Evolutionary conservation across 2,797 vertebrate genomes (phyloP), one percentile per base, ranked within the genome.

Genomic region (Manis pentadactyla): DNA sequence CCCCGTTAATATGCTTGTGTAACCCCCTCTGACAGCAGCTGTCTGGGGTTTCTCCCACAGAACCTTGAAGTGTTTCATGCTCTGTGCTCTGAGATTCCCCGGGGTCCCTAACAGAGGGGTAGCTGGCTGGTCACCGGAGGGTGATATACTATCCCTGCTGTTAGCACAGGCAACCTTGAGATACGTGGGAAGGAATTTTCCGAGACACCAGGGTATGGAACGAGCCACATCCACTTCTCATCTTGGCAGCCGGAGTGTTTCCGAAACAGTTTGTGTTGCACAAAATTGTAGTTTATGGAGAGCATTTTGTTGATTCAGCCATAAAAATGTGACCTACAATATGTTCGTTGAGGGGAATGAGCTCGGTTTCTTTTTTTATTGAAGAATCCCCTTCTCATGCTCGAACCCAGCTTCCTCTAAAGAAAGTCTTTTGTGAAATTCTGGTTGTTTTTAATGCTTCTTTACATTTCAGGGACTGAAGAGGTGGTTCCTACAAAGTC

Each of bases 121-220:
- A 31, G 96, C 97, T 71, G 83, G 73, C 83, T 95, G 17, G 29
- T 97, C 78, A 39, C 94, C 0, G 27, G 95, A 83, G 97, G 78
- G 94, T 55, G 73, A 84, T 85, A 39, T 61, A 61, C 61, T 73
- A 49, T 46, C 66, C 49, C 13, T 39, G 74, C n/a, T 69, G n/a
- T 78, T 86, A 93, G 86, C 71, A 9, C 71, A 51, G 64, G 83
- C 93, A 89, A 64, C 84, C 73, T 82, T 0, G 0, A 3, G 57
- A 73, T 97, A 77, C 13, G 55, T 98, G 97, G 97, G 98, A 98
- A 98, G 96, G 95, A 87, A 89, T 93, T 85, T 77, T 53, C 82
- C 42, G 95, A 96, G 98, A 96, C 94, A 92, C 93, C 71, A 93
- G 97, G 97, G 94, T 27, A 34, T 4, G 71, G 3, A 83, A 68